These are phyloP conservation scores for Drepana falcataria DNA, from an alignment of 2,888 invertebrate genomes.

Conservation along the genomic window DNA sequence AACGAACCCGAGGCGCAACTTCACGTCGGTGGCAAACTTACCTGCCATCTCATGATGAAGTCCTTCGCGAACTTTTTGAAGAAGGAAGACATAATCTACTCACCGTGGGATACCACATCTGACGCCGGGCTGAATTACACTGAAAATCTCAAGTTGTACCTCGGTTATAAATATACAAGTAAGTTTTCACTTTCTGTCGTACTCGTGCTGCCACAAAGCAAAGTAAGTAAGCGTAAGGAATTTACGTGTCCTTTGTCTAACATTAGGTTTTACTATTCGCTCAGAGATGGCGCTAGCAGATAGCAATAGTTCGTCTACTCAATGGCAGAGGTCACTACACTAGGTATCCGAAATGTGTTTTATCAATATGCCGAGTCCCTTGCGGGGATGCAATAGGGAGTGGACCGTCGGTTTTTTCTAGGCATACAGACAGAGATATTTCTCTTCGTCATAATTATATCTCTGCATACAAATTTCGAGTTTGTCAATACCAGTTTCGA, in stretches of 20 bases:
- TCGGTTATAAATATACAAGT: conserved; percentile 85
- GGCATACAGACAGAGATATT: no score
- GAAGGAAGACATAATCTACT: conserved; percentile 63
- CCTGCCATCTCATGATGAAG: conserved; percentile 87
- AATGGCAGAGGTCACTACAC: conserved; percentile 37
- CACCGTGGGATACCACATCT: conserved; percentile 81
- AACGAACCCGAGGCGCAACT: conserved; percentile 85
- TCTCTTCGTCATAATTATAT: no score
- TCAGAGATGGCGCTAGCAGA: conserved; percentile 9
- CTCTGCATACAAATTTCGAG: no score
- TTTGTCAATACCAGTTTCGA: no score
- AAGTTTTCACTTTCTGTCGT: conserved; percentile 53
- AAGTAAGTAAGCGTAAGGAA: conserved; percentile 8
- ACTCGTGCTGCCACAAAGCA: conserved; percentile 18
- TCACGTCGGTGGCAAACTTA: conserved; percentile 82
- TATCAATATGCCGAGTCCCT: no score
- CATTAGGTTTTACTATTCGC: conserved; percentile 7
- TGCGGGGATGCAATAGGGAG: no score
- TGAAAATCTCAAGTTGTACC: conserved; percentile 81
- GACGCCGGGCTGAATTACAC: conserved; percentile 76
- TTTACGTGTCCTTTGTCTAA: no score
- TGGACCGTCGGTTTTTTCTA: no score
- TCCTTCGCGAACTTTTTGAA: conserved; percentile 81
- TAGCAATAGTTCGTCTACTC: conserved; percentile 18
- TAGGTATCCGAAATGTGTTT: not conserved